Conservation (phyloP, 2,888 invertebrate genomes). For the Nesidiocoris tenuis region DNA sequence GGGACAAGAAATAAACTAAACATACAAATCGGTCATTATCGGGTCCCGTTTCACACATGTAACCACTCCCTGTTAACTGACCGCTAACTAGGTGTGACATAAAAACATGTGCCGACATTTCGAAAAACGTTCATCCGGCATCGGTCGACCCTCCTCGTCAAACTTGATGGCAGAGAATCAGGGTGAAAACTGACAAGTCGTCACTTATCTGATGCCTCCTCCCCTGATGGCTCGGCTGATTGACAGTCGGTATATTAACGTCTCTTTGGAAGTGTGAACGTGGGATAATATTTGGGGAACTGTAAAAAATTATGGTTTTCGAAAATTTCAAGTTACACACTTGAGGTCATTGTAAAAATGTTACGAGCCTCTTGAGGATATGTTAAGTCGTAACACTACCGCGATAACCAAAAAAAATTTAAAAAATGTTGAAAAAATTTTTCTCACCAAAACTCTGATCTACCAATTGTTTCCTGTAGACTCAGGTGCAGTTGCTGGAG, state of each 20-base stretch:
- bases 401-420: no score
- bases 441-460: not conserved
- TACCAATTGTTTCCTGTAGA: constrained; percentile 49
- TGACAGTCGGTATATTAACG: not conserved
- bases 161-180: not conserved
- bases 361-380: no score
- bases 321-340: no score
- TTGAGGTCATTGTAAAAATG: no score
- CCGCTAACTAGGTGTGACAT: constrained; percentile 11
- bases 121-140: not conserved
- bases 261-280: no score
- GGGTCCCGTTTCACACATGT: not conserved
- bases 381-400: no score
- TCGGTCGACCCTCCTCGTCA: not conserved
- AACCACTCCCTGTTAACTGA: not conserved
- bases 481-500: constrained; percentile 91
- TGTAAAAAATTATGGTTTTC: no score
- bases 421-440: no score
- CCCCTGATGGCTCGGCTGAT: not conserved
- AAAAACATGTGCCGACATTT: constrained; percentile 1
- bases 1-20: no score
- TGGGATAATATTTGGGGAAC: no score
- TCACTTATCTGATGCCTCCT: not conserved
- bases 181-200: not conserved
- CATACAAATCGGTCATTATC: not conserved